Base-by-base conservation (phyloP, 92 coral and sea anemone species). In the Montipora capitata region DNA sequence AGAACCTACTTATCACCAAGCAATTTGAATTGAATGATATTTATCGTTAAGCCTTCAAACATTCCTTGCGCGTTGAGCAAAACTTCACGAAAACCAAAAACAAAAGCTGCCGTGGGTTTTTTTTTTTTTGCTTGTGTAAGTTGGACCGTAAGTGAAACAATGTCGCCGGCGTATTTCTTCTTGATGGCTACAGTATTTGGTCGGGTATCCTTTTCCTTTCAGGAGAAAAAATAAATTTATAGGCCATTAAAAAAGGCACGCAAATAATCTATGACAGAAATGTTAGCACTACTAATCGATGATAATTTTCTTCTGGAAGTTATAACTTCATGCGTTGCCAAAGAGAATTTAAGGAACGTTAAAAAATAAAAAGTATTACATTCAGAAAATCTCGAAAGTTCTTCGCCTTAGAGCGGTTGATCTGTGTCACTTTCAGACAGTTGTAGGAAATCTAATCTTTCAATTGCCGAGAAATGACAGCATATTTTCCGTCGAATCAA, bases 11-110 rank as follows among this genome's bases (percentile, higher is more conserved):
- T 69, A 81, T 52, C 74, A 41, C 16, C 27, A 52, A 63, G 13
- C 66, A 68, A 64, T 79, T 65, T 9, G 51, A 45, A 68, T 52
- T 40, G 40, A 52, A 49, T 44, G 77, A 81, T 68, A 54, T 81
- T 81, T 49, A 54, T 5, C 52, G 52, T 68, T 68, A 68, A 40
- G 10, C 51, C 49, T n/a, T 77, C 9, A 38, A 52, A 68, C 76
- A 81, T 81, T 81, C 85, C 40, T 68, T 51, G 68, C 40, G 56
- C 70, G 49, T 48, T 80, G 13, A 38, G 76, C 35, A 61, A 13
- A 10, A 18, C 35, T 27, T 27, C 35, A 45, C 10, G 41, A 62
- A 58, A 66, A 18, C 65, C 45, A 15, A 40, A 12, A 12, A 10
- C 7, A 48, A 54, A 54, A 54, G 10, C 13, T 54, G 2, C 3